Base-by-base conservation (phyloP, 1,140 invertebrate genomes). In the Cherax quadricarinatus region DNA sequence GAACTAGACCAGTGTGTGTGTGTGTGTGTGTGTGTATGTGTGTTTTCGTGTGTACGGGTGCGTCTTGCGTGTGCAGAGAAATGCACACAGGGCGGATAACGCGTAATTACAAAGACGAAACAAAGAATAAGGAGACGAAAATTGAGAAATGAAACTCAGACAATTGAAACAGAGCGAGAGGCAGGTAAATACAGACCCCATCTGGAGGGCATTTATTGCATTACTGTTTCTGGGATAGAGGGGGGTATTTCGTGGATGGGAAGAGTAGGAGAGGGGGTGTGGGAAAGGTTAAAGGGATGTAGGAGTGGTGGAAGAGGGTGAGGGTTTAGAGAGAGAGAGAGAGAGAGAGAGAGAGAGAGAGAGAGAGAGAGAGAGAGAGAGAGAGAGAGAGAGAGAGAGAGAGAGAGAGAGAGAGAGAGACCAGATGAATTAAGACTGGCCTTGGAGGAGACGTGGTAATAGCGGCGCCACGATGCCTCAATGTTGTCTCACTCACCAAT, bases 361-460 rank as follows among this genome's bases (percentile, higher is more conserved):
- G 75, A 7, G 78, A 80, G 51, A 75, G 53, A 57, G 41, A 16
- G 48, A 14, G 48, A 57, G 73, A 51, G 18, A 53, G n/a, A 88
- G 18, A 57, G 86, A 80, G 49, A 53, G n/a, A n/a, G 48, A 14
- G 70, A 21, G 70, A 87, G 49, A 62, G 51, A 83, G 81, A 86
- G 41, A 73, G 66, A 48, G 41, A 79, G 7, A 21, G 66, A 87
- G n/a, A n/a, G n/a, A n/a, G n/a, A n/a, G n/a, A n/a, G n/a, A n/a
- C n/a, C 30, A 41, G 30, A 41, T 41, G 10, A 87, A 41, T 41
- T 41, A 41, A 2, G 30, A 41, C 30, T 41, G 0, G 30, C 30
- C 30, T 41, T 41, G 30, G 30, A 41, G 30, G 30, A 41, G 30
- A 41, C 30, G 2, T 41, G 30, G 30, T 41, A 41, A 41, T 41